These are phyloP conservation scores for Samia ricini DNA, from an alignment of 1,140 invertebrate species.

Conservation along the genomic window DNA sequence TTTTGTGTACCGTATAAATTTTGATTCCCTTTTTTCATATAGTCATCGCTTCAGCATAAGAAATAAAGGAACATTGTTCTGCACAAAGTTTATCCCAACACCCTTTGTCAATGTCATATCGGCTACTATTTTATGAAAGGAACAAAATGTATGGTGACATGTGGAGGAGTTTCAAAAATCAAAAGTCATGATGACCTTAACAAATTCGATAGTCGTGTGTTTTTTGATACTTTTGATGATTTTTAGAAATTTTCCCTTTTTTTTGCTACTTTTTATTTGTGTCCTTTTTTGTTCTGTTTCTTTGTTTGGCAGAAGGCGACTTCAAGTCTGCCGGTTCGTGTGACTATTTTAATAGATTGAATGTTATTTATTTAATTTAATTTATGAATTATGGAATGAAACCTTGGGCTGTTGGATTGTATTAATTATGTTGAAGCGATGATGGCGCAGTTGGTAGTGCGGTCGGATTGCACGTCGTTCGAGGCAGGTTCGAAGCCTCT, in stretches of 20 bases:
- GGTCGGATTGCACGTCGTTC: too few species aligned
- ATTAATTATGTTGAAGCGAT: too few species aligned
- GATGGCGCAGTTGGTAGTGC: too few species aligned
- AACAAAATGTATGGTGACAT: slow-evolving; percentile 65
- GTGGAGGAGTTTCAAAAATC: slow-evolving; percentile 42
- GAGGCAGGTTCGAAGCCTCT: too few species aligned
- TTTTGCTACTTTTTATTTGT: slow-evolving; percentile 41
- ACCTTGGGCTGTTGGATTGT: too few species aligned
- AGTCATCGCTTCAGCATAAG: slow-evolving; percentile 27
- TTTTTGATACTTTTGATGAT: slow-evolving; percentile 29
- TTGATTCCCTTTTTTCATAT: slow-evolving; percentile 39
- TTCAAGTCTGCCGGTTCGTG: slow-evolving; percentile 44
- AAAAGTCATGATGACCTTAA: slow-evolving; percentile 61
- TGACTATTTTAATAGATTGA: slow-evolving; percentile 29
- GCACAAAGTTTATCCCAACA: slow-evolving; percentile 54
- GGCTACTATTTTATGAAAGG: slow-evolving; percentile 60
- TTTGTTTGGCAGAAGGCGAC: slow-evolving; percentile 48
- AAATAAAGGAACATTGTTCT: slow-evolving; percentile 53
- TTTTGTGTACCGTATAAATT: slow-evolving; percentile 61
- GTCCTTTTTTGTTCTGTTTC: slow-evolving; percentile 37
- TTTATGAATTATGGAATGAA: not conserved
- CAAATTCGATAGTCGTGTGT: slow-evolving; percentile 34
- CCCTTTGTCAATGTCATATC: slow-evolving; percentile 69
- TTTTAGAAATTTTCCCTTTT: slow-evolving; percentile 26
- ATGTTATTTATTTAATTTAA: slow-evolving; percentile 28